Conservation (phyloP, 2,797 vertebrate species). For the Girardinus metallicus region DNA sequence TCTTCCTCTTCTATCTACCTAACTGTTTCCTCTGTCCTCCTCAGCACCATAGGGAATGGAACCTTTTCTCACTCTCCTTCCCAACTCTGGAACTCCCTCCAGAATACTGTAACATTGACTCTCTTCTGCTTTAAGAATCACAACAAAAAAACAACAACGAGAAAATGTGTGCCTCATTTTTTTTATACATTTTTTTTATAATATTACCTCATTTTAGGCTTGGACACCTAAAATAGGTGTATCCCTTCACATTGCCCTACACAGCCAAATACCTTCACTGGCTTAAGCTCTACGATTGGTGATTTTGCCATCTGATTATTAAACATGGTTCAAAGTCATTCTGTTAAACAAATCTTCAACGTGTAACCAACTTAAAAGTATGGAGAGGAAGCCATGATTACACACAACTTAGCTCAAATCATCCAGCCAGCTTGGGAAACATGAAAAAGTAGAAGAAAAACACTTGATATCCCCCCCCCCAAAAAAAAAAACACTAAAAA, state of each 20-base stretch:
- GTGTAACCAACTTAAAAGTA: conserved; percentile 50
- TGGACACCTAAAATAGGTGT: conserved; percentile 13
- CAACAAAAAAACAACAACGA: not conserved
- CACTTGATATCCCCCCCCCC: conserved; percentile 52
- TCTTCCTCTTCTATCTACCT: not conserved
- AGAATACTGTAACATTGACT: not conserved
- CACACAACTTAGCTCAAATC: conserved; percentile 59
- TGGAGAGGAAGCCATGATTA: conserved; percentile 36
- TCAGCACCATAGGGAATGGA: not conserved
- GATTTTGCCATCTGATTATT: conserved; percentile 54
- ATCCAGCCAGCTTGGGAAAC: conserved; percentile 69
- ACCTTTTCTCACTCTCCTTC: not conserved
- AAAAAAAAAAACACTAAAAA: conserved; percentile 60
- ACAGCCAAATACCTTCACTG: conserved; percentile 37
- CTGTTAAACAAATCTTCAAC: conserved; percentile 52
- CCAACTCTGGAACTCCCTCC: not conserved
- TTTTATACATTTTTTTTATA: conserved; percentile 11
- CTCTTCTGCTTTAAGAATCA: not conserved
- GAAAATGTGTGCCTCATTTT: not conserved
- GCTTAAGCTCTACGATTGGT: conserved; percentile 49
- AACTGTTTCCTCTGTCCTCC: not conserved
- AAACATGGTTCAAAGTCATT: conserved; percentile 59
- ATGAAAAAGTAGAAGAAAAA: conserved; percentile 65
- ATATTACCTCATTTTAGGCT: conserved; percentile 22
- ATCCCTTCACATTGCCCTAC: conserved; percentile 20